These are phyloP conservation scores for Tetragonisca angustula DNA, from an alignment of 2,888 invertebrate species.

Conservation along the genomic window DNA sequence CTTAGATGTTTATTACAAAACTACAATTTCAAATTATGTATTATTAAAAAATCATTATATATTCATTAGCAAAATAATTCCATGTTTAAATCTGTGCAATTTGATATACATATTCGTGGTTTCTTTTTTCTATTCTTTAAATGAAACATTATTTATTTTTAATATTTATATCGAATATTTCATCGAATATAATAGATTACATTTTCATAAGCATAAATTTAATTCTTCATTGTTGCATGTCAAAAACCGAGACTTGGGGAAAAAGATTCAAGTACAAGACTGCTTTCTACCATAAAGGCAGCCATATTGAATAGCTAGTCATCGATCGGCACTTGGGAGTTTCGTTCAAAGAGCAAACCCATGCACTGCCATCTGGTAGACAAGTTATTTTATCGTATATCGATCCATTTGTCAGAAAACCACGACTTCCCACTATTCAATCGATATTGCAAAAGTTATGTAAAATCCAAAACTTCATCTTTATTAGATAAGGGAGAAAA, in stretches of 20 bases:
- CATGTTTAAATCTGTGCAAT: background rate
- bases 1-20: background rate
- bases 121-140: background rate
- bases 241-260: slow-evolving; percentile 2
- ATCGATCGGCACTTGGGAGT: slow-evolving; percentile 79
- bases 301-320: slow-evolving; percentile 82
- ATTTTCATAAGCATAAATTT: background rate
- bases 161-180: background rate
- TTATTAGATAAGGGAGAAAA: slow-evolving; percentile 72
- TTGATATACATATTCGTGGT: background rate
- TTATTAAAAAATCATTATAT: background rate
- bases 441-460: slow-evolving; percentile 69
- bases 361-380: slow-evolving; percentile 80
- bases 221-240: slow-evolving; percentile 4
- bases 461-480: slow-evolving; percentile 69
- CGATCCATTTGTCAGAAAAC: slow-evolving; percentile 73
- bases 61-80: background rate
- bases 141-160: slow-evolving; percentile 8
- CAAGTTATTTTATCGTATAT: slow-evolving; percentile 71
- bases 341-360: slow-evolving; percentile 65
- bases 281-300: slow-evolving; percentile 64
- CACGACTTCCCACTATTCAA: slow-evolving; percentile 23
- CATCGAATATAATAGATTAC: background rate
- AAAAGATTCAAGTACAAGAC: background rate
- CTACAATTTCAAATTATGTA: background rate